A percentile compares a stretch with the other conserved stretches of the same genome.
Conservation (phyloP, 2,113 vertebrate genomes). For the Amazona vittata region DNA sequence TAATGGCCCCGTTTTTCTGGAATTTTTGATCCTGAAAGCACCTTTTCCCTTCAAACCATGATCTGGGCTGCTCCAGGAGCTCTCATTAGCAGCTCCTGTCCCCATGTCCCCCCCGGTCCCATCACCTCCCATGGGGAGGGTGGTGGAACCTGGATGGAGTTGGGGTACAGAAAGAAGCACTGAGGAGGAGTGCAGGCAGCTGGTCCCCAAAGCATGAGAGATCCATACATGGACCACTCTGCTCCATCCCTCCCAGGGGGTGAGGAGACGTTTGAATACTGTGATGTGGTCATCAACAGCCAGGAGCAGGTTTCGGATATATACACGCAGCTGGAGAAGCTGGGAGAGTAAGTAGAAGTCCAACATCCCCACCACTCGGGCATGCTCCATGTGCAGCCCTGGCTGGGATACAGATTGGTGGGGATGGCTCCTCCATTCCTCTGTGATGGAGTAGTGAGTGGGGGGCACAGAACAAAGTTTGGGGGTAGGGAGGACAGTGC, state of each 20-base stretch:
- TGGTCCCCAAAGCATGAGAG: neutral
- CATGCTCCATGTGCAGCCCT: rapidly evolving
- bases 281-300: slow-evolving; percentile 71
- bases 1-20: rapidly evolving
- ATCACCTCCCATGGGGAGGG: rapidly evolving
- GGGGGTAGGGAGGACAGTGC: neutral
- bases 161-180: neutral
- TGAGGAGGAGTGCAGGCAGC: too few relatives aligned
- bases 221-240: neutral
- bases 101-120: neutral
- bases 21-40: neutral
- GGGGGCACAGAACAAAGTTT: rapidly evolving
- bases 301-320: slow-evolving; percentile 72
- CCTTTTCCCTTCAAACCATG: neutral
- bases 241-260: slow-evolving; percentile 9
- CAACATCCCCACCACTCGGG: rapidly evolving
- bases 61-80: neutral
- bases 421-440: neutral
- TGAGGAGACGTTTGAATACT: slow-evolving; percentile 32
- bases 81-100: too few relatives aligned
- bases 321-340: slow-evolving; percentile 81
- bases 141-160: rapidly evolving
- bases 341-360: slow-evolving; percentile 81
- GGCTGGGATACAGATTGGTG: neutral
- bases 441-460: slow-evolving; percentile 90